Conservation (phyloP, 2,888 invertebrate genomes). For the Amblyjoppa fuscipennis region DNA sequence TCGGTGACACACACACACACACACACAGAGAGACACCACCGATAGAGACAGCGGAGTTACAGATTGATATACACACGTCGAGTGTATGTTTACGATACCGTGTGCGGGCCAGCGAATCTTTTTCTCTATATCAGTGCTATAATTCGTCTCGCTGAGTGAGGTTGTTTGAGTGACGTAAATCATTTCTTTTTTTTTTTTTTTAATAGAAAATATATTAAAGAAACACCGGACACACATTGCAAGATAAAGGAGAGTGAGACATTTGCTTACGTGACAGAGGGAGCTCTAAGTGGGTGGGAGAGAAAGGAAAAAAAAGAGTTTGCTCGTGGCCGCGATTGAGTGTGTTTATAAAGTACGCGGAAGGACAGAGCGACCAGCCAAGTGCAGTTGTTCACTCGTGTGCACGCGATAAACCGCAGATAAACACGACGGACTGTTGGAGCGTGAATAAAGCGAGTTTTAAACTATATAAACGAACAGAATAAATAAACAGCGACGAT, state of each 20-base stretch:
- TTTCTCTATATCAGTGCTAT: constrained; percentile 17
- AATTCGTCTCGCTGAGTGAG: background rate
- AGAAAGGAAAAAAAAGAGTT: background rate
- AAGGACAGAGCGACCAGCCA: constrained; percentile 14
- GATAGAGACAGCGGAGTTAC: background rate
- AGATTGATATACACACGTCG: constrained; percentile 11
- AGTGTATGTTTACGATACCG: constrained; percentile 40
- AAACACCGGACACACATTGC: background rate
- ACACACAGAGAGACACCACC: background rate
- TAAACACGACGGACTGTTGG: constrained; percentile 18
- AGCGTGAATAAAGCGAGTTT: constrained; percentile 10
- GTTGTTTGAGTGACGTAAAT: background rate
- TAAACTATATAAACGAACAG: background rate
- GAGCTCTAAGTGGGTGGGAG: background rate
- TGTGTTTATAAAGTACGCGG: constrained; percentile 36
- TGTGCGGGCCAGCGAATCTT: constrained; percentile 25
- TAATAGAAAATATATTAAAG: background rate
- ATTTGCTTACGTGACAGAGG: background rate
- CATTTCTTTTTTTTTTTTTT: no score
- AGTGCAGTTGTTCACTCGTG: constrained; percentile 21
- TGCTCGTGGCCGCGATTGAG: constrained; percentile 27
- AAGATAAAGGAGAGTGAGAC: constrained; percentile 21
- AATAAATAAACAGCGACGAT: background rate
- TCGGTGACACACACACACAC: background rate
- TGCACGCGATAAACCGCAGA: constrained; percentile 15